phyloP scores from a whole-genome alignment of 2,113 vertebrate species.

The Dasyornis broadbenti region DNA sequence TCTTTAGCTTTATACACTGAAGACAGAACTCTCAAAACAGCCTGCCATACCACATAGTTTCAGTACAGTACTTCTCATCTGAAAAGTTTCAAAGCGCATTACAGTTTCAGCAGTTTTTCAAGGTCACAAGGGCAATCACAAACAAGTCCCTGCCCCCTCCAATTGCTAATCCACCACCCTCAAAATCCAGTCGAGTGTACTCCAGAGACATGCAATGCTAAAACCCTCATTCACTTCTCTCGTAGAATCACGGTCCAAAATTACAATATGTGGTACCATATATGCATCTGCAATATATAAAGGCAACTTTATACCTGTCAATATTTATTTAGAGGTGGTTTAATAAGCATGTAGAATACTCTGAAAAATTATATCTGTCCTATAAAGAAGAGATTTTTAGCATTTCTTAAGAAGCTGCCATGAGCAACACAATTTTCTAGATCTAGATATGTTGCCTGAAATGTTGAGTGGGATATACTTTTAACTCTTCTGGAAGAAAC shows the following conservation, averaged over 20 bases:
- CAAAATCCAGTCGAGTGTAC: neutral
- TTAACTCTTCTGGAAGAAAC: neutral
- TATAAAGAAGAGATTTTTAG: neutral
- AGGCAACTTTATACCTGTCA: neutral
- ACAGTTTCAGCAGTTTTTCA: conserved; percentile 10
- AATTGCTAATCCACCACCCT: neutral
- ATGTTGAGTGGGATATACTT: neutral
- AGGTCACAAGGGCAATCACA: neutral
- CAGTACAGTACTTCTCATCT: neutral
- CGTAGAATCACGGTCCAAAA: neutral
- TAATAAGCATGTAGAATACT: neutral
- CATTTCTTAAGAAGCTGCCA: neutral
- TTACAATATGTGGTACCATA: fast-evolving
- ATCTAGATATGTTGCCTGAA: neutral
- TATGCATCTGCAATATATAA: neutral
- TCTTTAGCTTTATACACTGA: neutral
- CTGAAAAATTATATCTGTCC: neutral
- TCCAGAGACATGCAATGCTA: neutral
- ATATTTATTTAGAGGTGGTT: neutral
- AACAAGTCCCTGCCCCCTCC: neutral
- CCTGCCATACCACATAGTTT: neutral
- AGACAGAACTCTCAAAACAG: neutral
- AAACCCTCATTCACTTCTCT: neutral
- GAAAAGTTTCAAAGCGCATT: neutral
- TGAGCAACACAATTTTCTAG: neutral